Evolutionary conservation across 1,140 invertebrate species (phyloP).

Genomic region (Atta texana): DNA sequence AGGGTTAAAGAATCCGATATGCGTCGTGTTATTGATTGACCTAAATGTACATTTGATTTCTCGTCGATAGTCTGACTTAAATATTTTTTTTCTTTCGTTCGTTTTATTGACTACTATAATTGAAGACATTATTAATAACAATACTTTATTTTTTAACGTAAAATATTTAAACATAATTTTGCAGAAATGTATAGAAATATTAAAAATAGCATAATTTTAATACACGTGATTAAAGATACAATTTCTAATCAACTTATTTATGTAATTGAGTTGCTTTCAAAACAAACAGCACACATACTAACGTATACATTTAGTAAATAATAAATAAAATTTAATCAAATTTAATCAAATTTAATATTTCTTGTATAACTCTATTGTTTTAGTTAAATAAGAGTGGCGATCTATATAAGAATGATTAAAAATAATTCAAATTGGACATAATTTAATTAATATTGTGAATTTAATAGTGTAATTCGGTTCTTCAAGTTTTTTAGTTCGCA

Average conservation of each 20-base stretch:
- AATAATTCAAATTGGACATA: too few relatives aligned
- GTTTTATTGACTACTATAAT: not conserved
- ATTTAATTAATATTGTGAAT: too few relatives aligned
- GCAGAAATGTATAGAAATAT: not conserved
- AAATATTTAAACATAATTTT: not conserved
- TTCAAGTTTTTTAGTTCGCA: not conserved
- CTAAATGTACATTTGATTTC: constrained; percentile 30
- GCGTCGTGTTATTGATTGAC: constrained; percentile 29
- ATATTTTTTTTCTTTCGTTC: not conserved
- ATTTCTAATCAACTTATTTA: too few relatives aligned
- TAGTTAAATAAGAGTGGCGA: too few relatives aligned
- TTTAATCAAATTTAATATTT: too few relatives aligned
- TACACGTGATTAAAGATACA: too few relatives aligned
- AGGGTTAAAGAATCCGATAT: constrained; percentile 14
- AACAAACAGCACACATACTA: too few relatives aligned
- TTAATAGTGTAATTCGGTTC: not conserved
- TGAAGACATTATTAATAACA: not conserved
- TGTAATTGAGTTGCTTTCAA: too few relatives aligned
- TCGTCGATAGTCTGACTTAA: not conserved
- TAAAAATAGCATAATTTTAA: not conserved
- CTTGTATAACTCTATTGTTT: too few relatives aligned
- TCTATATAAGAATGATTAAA: too few relatives aligned
- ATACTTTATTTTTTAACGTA: not conserved
- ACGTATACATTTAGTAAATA: too few relatives aligned
- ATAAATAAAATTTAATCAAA: too few relatives aligned